Percentiles rank a stretch among this genome's conserved stretches.
phyloP scores from a whole-genome alignment of 2,797 vertebrate genomes.

The Enteromius anoplus region DNA sequence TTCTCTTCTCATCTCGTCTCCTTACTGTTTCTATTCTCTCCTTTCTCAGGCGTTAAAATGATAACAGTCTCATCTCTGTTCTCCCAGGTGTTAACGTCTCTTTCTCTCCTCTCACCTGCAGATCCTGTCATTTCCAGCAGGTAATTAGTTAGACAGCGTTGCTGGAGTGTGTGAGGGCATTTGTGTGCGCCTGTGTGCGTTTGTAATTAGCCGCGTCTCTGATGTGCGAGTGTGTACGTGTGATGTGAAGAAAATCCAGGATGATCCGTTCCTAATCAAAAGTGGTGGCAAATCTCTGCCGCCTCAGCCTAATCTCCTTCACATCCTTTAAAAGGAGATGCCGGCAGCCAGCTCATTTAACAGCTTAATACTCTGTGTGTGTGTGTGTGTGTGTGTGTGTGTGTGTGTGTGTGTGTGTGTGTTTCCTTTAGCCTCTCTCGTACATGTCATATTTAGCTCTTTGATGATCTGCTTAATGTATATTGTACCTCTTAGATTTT shows the following conservation, averaged over 20 bases:
- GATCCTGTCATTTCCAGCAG: constrained; percentile 36
- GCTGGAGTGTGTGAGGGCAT: constrained; percentile 42
- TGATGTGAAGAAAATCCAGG: constrained; percentile 73
- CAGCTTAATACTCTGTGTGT: constrained; percentile 39
- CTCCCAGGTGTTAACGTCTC: constrained; percentile 29
- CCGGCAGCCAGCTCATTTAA: constrained; percentile 74
- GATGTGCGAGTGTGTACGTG: constrained; percentile 43
- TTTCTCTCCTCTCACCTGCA: constrained; percentile 32
- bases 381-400: background rate
- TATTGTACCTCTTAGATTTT: constrained; percentile 32
- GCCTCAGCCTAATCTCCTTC: constrained; percentile 70
- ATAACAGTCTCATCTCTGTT: background rate
- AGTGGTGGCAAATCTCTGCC: constrained; percentile 60
- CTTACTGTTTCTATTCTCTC: constrained; percentile 44
- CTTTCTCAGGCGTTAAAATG: constrained; percentile 12
- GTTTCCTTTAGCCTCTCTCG: constrained; percentile 26
- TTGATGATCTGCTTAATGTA: constrained; percentile 34
- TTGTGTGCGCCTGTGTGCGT: constrained; percentile 50
- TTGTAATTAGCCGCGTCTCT: constrained; percentile 49
- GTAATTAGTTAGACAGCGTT: constrained; percentile 34
- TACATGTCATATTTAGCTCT: constrained; percentile 42
- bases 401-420: constrained; percentile 3
- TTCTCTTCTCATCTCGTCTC: background rate
- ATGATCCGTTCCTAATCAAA: constrained; percentile 79
- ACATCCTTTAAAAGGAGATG: constrained; percentile 77